These are phyloP conservation scores for Rhynchonycteris naso DNA, from an alignment of 2,797 vertebrate species.

Conservation along the genomic window DNA sequence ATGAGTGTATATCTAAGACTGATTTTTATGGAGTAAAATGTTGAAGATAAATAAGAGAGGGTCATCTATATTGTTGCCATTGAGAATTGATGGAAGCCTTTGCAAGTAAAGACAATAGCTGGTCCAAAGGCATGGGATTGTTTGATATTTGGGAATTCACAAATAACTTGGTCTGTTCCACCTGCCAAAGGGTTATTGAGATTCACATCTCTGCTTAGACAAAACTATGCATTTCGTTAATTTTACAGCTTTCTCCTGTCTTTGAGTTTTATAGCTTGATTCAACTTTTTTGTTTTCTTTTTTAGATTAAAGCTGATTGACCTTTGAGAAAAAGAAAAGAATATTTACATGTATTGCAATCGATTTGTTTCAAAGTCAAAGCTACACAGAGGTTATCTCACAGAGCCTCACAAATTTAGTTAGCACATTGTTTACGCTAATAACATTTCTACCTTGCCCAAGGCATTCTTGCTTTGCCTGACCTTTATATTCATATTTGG, in stretches of 20 bases:
- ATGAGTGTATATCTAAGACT: neutral
- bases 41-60: neutral
- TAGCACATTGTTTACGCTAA: slow-evolving; percentile 57
- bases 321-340: slow-evolving; percentile 68
- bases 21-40: neutral
- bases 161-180: neutral
- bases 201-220: neutral
- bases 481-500: slow-evolving; percentile 71
- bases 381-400: slow-evolving; percentile 58
- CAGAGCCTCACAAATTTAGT: slow-evolving; percentile 63
- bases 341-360: slow-evolving; percentile 66
- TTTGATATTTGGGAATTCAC: neutral
- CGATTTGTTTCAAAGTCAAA: slow-evolving; percentile 72
- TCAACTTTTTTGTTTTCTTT: slow-evolving; percentile 66
- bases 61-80: neutral
- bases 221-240: slow-evolving; percentile 59
- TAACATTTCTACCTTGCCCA: slow-evolving; percentile 65
- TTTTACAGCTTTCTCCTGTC: slow-evolving; percentile 48
- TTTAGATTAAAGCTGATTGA: slow-evolving; percentile 66
- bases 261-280: slow-evolving; percentile 37
- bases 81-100: neutral
- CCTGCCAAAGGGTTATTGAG: neutral
- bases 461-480: slow-evolving; percentile 61
- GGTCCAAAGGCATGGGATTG: neutral
- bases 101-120: neutral